Conservation (phyloP, 1,140 invertebrate species). For the Platyscapa corneri region DNA sequence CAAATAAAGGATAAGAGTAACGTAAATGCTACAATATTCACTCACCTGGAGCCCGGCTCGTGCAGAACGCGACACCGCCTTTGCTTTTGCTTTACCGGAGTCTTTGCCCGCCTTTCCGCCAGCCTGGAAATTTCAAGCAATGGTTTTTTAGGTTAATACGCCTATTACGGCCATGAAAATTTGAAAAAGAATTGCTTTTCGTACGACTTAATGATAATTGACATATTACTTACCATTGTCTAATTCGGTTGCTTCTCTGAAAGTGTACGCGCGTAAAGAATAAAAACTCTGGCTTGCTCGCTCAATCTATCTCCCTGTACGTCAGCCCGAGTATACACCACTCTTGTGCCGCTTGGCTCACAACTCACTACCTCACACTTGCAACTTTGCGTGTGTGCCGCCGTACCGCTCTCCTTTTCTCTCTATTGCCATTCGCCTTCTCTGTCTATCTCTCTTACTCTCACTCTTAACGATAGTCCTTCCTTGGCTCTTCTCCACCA, state of each 20-base stretch:
- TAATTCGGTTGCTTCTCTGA: not conserved
- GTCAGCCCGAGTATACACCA: not conserved
- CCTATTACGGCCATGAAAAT: not conserved
- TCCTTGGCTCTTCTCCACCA: not conserved
- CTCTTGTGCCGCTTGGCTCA: not conserved
- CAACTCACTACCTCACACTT: not conserved
- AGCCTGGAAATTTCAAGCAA: constrained; percentile 78
- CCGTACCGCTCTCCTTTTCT: not conserved
- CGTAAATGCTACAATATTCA: constrained; percentile 51
- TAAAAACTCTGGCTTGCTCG: not conserved
- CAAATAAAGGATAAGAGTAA: not conserved
- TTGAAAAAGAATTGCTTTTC: not conserved
- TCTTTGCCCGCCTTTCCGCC: constrained; percentile 99
- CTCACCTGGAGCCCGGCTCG: constrained; percentile 97
- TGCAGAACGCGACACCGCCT: constrained; percentile 98
- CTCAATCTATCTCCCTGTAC: not conserved
- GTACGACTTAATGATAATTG: not conserved
- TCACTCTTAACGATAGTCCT: not conserved
- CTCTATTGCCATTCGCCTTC: not conserved
- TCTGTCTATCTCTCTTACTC: constrained; percentile 17
- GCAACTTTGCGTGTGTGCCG: not conserved
- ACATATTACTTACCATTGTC: constrained; percentile 26
- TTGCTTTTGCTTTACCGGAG: constrained; percentile 99
- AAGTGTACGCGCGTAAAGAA: not conserved
- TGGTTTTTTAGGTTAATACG: constrained; percentile 43